Evolutionary conservation across 2,888 invertebrate species (phyloP).

Genomic region (Sinotaia quadrata): DNA sequence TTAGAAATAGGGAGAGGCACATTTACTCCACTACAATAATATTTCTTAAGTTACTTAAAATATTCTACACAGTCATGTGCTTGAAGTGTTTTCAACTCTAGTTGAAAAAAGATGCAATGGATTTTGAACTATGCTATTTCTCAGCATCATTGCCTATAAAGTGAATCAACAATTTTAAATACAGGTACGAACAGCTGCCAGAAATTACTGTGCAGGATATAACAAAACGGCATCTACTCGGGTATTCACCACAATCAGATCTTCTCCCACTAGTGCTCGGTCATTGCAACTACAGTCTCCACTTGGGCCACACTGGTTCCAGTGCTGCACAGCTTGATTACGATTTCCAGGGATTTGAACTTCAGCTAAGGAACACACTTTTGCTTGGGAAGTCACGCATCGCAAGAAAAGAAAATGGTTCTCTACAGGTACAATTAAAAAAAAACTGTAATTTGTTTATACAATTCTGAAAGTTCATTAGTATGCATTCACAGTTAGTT

Average conservation of each 20-base stretch:
- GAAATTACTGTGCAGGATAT: conserved; percentile 1
- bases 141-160: too few relatives aligned
- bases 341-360: conserved; percentile 23
- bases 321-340: conserved; percentile 11
- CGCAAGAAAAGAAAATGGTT: not conserved
- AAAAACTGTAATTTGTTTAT: too few relatives aligned
- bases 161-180: not conserved
- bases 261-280: conserved; percentile 20
- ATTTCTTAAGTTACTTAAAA: too few relatives aligned
- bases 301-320: conserved; percentile 2
- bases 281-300: conserved; percentile 24
- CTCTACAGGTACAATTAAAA: conserved; percentile 4
- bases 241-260: conserved; percentile 7
- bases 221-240: not conserved
- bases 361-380: conserved; percentile 13
- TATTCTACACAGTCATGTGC: too few relatives aligned
- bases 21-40: too few relatives aligned
- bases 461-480: too few relatives aligned
- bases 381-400: conserved; percentile 21
- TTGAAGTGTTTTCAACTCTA: too few relatives aligned
- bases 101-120: too few relatives aligned
- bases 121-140: too few relatives aligned
- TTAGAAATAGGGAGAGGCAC: too few relatives aligned
- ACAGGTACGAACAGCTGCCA: conserved; percentile 9
- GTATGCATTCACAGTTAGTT: too few relatives aligned